Base-by-base conservation (phyloP, 2,113 vertebrate genomes). In the Siphamia tubifer region DNA sequence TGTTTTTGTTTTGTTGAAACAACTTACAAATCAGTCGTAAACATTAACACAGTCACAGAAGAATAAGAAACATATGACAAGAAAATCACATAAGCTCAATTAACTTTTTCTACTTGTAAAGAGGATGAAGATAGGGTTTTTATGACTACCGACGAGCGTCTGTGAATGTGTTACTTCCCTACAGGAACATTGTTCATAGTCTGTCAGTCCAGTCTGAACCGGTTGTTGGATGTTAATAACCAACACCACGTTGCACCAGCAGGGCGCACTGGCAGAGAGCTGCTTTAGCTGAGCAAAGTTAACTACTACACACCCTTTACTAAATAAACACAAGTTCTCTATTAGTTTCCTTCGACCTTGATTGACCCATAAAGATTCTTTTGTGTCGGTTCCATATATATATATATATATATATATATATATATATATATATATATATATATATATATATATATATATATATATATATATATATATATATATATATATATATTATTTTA, bases 121-220 rank as follows among this genome's bases (percentile, higher is more conserved):
- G 16, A 13, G 45, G 2, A 8, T 3, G 12, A 40, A 47, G 54
- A 51, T 53, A 4, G 7, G 36, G 21, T 34, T 5, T 30, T 9
- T 5, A 8, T 66, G 47, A 36, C 38, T 44, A 6, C 20, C 1
- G 27, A 34, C 23, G 31, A 8, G 35, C 31, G 49, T 2, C 31
- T 34, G 13, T 10, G 40, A 36, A 1, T 2, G 23, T 0, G 7
- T 17, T 38, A 10, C 8, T 13, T 47, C 74, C 51, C 45, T 64
- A 38, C 40, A 34, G 45, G 27, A 65, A 77, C 70, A 51, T 53
- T 31, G 63, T 77, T 60, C 16, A 61, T 65, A 60, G 42, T 45
- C 42, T 40, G 55, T 36, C 47, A 43, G 72, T 78, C 88, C 86
- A 81, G 86, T 89, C 75, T 82, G 75, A 89, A 83, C 86, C 75